These are phyloP conservation scores for Bradypus variegatus DNA, from an alignment of 2,797 vertebrate genomes.

Conservation along the genomic window DNA sequence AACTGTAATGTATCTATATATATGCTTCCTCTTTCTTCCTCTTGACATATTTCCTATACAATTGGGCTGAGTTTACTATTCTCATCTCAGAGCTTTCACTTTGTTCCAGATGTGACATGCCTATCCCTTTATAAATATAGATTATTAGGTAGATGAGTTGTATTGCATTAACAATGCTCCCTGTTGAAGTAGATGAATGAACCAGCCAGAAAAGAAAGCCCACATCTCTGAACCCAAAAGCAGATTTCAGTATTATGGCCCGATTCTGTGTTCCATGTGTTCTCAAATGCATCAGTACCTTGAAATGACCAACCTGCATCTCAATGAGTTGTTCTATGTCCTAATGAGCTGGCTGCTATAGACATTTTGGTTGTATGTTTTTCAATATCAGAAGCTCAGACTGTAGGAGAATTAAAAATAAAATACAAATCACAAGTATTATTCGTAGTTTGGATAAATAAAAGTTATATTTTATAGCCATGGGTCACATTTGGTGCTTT, in stretches of 20 bases:
- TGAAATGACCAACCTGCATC: background rate
- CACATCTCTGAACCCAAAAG: background rate
- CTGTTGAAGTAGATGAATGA: background rate
- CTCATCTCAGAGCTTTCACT: background rate
- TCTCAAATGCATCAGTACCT: background rate
- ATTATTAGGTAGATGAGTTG: background rate
- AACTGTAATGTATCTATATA: background rate
- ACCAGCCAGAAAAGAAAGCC: background rate
- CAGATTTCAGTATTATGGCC: background rate
- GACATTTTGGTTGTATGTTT: background rate
- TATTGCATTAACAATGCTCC: background rate
- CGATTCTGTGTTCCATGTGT: background rate
- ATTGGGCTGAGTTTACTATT: background rate
- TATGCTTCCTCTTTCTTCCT: conserved; percentile 11
- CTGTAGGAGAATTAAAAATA: conserved; percentile 9
- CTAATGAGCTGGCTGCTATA: conserved; percentile 5
- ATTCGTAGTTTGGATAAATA: conserved; percentile 8
- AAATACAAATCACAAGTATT: conserved; percentile 18
- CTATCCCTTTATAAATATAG: background rate
- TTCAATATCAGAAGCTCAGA: background rate
- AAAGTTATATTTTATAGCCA: background rate
- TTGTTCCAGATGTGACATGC: background rate
- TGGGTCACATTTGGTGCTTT: background rate
- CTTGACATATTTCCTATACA: background rate
- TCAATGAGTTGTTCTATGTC: background rate